Base-by-base conservation (phyloP, 2,797 vertebrate genomes). In the Acipenser oxyrinchus region DNA sequence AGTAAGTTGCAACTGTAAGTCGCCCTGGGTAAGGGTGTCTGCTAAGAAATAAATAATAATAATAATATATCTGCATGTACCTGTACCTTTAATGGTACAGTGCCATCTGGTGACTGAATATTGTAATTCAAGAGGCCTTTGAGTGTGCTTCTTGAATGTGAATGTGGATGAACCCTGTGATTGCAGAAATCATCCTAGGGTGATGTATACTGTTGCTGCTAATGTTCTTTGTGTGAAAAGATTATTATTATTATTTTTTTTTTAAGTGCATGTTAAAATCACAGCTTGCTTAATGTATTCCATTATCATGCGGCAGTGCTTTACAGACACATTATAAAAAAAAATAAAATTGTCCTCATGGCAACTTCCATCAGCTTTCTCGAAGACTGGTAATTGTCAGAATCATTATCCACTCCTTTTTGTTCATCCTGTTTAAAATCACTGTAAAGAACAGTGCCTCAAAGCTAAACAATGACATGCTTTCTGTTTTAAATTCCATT, bases 401-500 rank as follows among this genome's bases (percentile, higher is more conserved):
- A 68, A 49, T 8, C 67, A 37, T 49, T 55, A 65, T 68, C 66
- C 62, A 61, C 4, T 60, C 3, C 11, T 60, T 9, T 10, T 62
- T 53, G 61, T 65, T 68, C 48, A 10, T 64, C 12, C 61, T n/a
- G 53, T 55, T 15, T 37, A 53, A 6, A 51, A 49, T 68, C n/a
- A 18, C 51, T 61, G 51, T 60, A 48, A 10, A 51, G 12, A 58
- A 58, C n/a, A 48, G 6, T 48, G 51, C 12, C 15, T 7, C 48
- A 68, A 37, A 62, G 15, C 5, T 18, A 67, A 64, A 59, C 63
- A 68, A 62, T 65, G 65, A 37, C 63, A 62, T 7, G 13, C n/a
- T 71, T 63, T 55, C 49, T 23, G 59, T 52, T 51, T 63, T 62
- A 66, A 68, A 70, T 15, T 66, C 70, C 74, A 75, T 71, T 60